A percentile compares a stretch with the other conserved stretches of the same genome.
Conservation (phyloP, 2,797 vertebrate species). For the Pseudochromis fuscus region DNA sequence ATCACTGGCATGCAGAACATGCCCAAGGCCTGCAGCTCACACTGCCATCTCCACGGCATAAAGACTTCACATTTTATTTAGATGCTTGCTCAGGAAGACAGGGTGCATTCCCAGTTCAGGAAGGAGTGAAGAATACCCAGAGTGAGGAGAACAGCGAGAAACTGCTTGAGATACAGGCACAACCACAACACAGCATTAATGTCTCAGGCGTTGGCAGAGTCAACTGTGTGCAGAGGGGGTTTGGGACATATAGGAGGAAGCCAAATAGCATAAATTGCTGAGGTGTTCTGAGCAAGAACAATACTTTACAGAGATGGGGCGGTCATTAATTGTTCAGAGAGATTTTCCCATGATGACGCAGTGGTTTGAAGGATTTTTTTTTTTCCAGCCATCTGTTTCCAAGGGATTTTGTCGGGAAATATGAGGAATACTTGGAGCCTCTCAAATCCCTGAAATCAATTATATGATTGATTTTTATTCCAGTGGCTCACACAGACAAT, state of each 20-base stretch:
- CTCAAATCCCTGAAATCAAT: conserved; percentile 42
- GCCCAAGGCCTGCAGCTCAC: conserved; percentile 72
- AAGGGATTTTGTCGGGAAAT: conserved; percentile 22
- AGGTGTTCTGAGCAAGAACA: conserved; percentile 51
- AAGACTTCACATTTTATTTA: conserved; percentile 76
- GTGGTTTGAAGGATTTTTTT: conserved; percentile 35
- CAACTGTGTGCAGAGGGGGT: conserved; percentile 47
- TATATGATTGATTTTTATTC: conserved; percentile 30
- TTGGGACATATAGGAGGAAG: conserved; percentile 46
- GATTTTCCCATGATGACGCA: conserved; percentile 32
- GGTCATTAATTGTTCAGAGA: conserved; percentile 54
- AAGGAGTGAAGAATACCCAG: conserved; percentile 54
- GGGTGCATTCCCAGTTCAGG: conserved; percentile 75
- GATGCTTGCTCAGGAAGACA: conserved; percentile 69
- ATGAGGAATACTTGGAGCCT: conserved; percentile 14
- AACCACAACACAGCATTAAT: conserved; percentile 56
- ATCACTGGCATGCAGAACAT: conserved; percentile 75
- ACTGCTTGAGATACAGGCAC: conserved; percentile 56
- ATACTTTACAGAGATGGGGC: conserved; percentile 45
- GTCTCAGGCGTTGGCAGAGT: conserved; percentile 64
- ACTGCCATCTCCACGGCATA: conserved; percentile 66
- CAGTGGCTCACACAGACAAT: conserved; percentile 7
- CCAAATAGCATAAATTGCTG: conserved; percentile 64
- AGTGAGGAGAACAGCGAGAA: conserved; percentile 62
- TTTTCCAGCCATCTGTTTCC: conserved; percentile 37